phyloP scores from a whole-genome alignment of 2,888 invertebrate species.

The Leptinotarsa rubiginosa region DNA sequence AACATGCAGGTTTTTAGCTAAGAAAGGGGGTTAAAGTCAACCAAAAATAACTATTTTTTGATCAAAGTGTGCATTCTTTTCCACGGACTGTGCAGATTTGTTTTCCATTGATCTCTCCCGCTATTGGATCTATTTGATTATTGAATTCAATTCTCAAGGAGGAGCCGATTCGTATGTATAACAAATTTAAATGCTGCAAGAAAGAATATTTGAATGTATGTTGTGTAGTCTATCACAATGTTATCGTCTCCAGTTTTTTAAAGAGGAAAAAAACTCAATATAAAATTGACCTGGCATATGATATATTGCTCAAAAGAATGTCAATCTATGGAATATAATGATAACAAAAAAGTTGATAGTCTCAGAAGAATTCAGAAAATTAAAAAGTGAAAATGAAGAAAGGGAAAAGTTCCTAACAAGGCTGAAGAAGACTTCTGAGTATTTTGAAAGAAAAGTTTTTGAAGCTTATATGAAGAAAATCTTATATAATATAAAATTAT shows the following conservation, averaged over 20 bases:
- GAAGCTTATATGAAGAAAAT: not conserved
- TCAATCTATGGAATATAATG: not conserved
- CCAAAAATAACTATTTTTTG: not conserved
- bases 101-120: not conserved
- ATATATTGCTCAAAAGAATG: not conserved
- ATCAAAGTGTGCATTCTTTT: not conserved
- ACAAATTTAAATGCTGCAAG: not conserved
- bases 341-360: not conserved
- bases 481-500: not conserved
- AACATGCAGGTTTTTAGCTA: not conserved
- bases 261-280: not conserved
- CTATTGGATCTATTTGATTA: not conserved
- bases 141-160: not conserved
- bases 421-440: not conserved
- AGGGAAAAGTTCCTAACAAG: not conserved
- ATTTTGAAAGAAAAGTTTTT: not conserved
- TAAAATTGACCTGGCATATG: not conserved
- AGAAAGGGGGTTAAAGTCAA: not conserved
- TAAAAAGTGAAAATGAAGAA: not conserved
- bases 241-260: not conserved
- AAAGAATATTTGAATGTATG: not conserved
- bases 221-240: not conserved
- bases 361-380: not conserved
- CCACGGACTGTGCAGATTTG: not conserved
- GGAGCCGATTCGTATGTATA: not conserved